A percentile compares a stretch with the other conserved stretches of the same genome.
phyloP scores from a whole-genome alignment of 2,888 invertebrate species.

The Chorisops tibialis region DNA sequence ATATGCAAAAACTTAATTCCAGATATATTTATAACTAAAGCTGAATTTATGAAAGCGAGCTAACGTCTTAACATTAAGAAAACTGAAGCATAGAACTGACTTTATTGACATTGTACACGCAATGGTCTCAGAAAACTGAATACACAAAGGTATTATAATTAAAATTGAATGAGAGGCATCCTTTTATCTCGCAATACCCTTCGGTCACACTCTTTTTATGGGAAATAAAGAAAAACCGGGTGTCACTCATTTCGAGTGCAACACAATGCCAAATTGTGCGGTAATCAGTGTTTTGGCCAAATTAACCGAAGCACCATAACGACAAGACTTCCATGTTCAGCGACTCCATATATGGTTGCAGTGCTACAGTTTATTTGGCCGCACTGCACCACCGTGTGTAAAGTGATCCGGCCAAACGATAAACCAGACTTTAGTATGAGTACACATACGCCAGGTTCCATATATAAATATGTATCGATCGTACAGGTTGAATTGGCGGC shows the following conservation, averaged over 20 bases:
- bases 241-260: conserved; percentile 22
- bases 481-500: conserved; percentile 15
- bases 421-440: conserved; percentile 20
- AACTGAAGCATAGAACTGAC: no score
- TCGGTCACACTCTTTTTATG: no score
- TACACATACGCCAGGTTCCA: conserved; percentile 3
- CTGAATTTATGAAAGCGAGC: no score
- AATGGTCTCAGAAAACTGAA: no score
- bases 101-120: no score
- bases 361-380: conserved; percentile 18
- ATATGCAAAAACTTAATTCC: no score
- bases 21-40: no score
- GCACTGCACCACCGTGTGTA: conserved; percentile 16
- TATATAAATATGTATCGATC: background rate
- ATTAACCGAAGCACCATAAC: conserved; percentile 25
- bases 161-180: no score
- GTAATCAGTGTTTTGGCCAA: conserved; percentile 26
- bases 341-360: conserved; percentile 17
- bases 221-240: background rate
- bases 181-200: no score
- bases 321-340: conserved; percentile 19
- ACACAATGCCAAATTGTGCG: conserved; percentile 26
- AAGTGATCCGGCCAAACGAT: conserved; percentile 16
- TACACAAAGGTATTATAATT: no score
- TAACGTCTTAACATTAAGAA: no score